Percentiles rank a stretch among this genome's conserved stretches.
Evolutionary conservation across 2,113 vertebrate species (phyloP).

Genomic region (Ptychochromis oligacanthus): DNA sequence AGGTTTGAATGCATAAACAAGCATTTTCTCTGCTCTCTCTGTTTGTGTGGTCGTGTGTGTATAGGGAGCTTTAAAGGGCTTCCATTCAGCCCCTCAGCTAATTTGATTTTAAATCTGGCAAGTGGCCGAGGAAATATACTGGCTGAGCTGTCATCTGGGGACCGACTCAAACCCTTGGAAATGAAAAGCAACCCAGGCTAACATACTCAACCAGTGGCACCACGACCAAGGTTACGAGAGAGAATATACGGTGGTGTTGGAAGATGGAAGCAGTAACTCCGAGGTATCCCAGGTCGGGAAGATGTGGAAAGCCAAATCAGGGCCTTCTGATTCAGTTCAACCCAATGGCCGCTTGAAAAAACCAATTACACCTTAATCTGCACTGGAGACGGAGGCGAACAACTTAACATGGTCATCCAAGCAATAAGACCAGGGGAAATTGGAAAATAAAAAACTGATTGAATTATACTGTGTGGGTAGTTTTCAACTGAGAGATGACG

Average conservation of each 20-base stretch:
- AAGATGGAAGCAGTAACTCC: not conserved
- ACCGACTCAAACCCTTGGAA: slow-evolving; percentile 41
- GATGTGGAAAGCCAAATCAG: slow-evolving; percentile 15
- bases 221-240: not conserved
- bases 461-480: slow-evolving; percentile 55
- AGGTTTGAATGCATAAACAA: slow-evolving; percentile 46
- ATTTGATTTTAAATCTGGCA: slow-evolving; percentile 72
- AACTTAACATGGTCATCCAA: slow-evolving; percentile 51
- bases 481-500: slow-evolving; percentile 27
- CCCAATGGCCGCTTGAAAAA: slow-evolving; percentile 39
- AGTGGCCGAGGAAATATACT: slow-evolving; percentile 52
- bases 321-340: slow-evolving; percentile 31
- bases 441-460: slow-evolving; percentile 56
- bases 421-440: slow-evolving; percentile 47
- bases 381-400: slow-evolving; percentile 29
- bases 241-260: not conserved
- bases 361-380: slow-evolving; percentile 58
- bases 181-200: slow-evolving; percentile 41
- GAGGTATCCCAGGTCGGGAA: slow-evolving; percentile 1
- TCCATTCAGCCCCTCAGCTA: slow-evolving; percentile 60
- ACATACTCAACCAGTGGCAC: slow-evolving; percentile 16
- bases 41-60: slow-evolving; percentile 12
- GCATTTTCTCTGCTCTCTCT: not conserved
- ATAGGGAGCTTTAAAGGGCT: slow-evolving; percentile 51
- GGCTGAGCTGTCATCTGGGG: slow-evolving; percentile 59